Base-by-base conservation (phyloP, 35 echinoderm and acorn worm species). In the Hemicentrotus pulcherrimus region DNA sequence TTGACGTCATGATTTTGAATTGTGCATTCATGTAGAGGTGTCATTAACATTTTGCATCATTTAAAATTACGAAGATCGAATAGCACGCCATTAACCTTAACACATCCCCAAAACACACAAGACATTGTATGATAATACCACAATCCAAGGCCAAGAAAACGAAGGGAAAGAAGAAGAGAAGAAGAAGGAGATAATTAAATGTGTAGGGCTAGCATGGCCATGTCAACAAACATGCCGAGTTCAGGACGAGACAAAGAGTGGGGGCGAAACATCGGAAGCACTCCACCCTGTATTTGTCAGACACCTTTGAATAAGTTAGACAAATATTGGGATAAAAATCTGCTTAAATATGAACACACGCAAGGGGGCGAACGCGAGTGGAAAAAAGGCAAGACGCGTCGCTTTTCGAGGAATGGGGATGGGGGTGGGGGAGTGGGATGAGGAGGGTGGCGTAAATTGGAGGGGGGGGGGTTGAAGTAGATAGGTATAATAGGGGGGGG, bases 321-420 rank as follows among this genome's bases (percentile, higher is more conserved):
- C 88, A 90, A 90, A 90, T 90, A 90, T 90, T 90, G 88, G 88
- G 88, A 90, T 47, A 90, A 90, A 90, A 90, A 90, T 90, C 88
- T 90, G 88, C 88, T 90, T 90, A 90, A 90, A 90, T 90, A 90
- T 90, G 88, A 90, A 45, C 88, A 47, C 88, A 90, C 88, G 88
- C 88, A 90, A 90, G 46, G 32, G 88, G 65, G 65, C 19, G 65
- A 78, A 78, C 22, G 65, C 65, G 65, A 78, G 65, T 22, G 24
- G 65, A 78, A n/a, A 8, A n/a, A 28, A n/a, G 65, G 65, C 19
- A 22, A 78, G 65, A 78, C 6, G 24, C 28, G 65, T 78, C 65
- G 65, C 65, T 78, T 28, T 78, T 28, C 18, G 22, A 78, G 2
- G 65, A 22, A 78, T 22, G 24, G 65, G 65, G 65, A 78, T 22